Base-by-base conservation (phyloP, 2,888 invertebrate species). In the Yponomeuta sedellus region DNA sequence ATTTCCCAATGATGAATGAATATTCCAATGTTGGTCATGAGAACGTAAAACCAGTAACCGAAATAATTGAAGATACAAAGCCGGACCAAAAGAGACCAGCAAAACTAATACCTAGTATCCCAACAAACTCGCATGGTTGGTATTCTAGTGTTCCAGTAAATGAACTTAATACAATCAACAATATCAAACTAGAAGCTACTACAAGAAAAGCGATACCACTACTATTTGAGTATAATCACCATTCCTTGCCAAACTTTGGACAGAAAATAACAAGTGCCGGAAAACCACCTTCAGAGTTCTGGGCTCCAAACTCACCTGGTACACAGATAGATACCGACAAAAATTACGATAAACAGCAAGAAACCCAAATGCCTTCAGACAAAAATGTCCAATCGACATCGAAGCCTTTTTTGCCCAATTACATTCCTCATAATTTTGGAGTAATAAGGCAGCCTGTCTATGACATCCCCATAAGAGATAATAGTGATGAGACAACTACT, bases 91-190 rank as follows among this genome's bases (percentile, higher is more conserved):
- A 81, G 62, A 80, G 83, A 70, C 86, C 85, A 3, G 76, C 82
- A 4, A 88, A 88, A 71, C 70, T 83, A n/a, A 85, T 84, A 70
- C 85, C 86, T 61, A 86, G 86, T 70, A 77, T 83, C 68, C 81
- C 85, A 58, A 88, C 86, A 0, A 91, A 91, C 67, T 90, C 91
- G 20, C 91, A 91, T 71, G 89, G 91, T 34, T 91, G 91, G 91
- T 89, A 89, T 73, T 87, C 90, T 1, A 88, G 85, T 70, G 74
- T 83, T 10, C 70, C 82, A 3, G 61, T 78, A 4, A 82, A 85
- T 71, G 85, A 86, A 70, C 70, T 79, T 8, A 77, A 82, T 67
- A 82, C 82, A 66, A 77, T 89, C 10, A 85, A 81, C 70, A 83
- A 83, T 44, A 79, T 87, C 39, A 84, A 85, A 69, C 70, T 86